phyloP scores from a whole-genome alignment of 2,888 invertebrate genomes.

The Tridacna crocea region DNA sequence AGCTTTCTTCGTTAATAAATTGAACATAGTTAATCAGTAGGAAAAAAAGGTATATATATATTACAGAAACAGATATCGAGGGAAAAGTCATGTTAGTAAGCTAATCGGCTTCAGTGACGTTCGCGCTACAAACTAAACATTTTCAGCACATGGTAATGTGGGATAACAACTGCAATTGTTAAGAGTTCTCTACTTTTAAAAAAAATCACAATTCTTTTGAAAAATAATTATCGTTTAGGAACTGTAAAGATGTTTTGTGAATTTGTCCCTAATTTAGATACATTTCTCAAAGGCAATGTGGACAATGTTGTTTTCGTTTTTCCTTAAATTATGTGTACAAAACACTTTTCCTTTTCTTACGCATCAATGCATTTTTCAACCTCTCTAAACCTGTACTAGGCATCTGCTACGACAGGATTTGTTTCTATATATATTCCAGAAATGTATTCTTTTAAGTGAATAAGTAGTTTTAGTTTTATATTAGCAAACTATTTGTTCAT shows the following conservation, averaged over 20 bases:
- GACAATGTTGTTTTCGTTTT: too few species aligned
- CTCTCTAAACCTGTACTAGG: too few species aligned
- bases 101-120: neutral
- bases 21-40: neutral
- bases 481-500: neutral
- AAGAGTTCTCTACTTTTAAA: neutral
- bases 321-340: too few species aligned
- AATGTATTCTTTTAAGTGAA: neutral
- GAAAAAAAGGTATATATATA: too few species aligned
- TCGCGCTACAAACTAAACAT: neutral
- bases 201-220: too few species aligned
- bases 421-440: neutral
- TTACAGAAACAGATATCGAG: too few species aligned
- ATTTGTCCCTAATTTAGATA: too few species aligned
- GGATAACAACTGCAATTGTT: neutral
- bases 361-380: too few species aligned
- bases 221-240: too few species aligned
- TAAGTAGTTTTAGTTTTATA: neutral
- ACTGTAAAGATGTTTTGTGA: too few species aligned
- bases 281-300: too few species aligned
- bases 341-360: too few species aligned
- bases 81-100: neutral
- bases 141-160: neutral
- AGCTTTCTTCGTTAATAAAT: neutral
- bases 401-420: neutral